A percentile compares a stretch with the other conserved stretches of the same genome.
Conservation (phyloP, 2,113 vertebrate species). For the Pedionomus torquatus region DNA sequence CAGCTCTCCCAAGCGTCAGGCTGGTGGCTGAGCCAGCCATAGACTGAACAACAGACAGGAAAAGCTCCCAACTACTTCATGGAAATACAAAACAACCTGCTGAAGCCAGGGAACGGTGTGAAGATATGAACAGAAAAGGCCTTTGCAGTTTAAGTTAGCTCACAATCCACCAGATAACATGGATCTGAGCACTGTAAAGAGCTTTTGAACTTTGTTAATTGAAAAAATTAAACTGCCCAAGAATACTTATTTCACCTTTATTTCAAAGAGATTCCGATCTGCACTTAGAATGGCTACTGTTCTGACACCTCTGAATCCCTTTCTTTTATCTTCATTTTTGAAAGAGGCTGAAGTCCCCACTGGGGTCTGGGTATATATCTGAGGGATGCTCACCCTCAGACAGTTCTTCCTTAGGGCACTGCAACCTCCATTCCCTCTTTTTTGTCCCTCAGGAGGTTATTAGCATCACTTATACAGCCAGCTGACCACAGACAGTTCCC, state of each 20-base stretch:
- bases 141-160: neutral
- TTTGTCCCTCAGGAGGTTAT: neutral
- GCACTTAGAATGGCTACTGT: neutral
- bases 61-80: neutral
- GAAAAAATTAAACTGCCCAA: neutral
- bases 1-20: neutral
- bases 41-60: accelerated
- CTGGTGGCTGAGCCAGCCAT: neutral
- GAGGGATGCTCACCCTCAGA: neutral
- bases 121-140: neutral
- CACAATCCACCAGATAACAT: neutral
- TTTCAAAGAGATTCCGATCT: neutral
- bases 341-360: neutral
- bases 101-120: neutral
- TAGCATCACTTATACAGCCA: neutral
- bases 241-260: neutral
- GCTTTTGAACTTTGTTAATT: neutral
- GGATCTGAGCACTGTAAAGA: neutral
- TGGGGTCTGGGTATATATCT: neutral
- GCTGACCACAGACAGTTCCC: neutral
- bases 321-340: neutral
- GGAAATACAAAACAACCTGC: neutral
- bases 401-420: neutral
- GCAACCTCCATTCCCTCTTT: neutral
- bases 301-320: neutral